Percentiles rank a stretch among this genome's conserved stretches.
Conservation (phyloP, 2,888 invertebrate genomes). For the Tiliacea citrago region DNA sequence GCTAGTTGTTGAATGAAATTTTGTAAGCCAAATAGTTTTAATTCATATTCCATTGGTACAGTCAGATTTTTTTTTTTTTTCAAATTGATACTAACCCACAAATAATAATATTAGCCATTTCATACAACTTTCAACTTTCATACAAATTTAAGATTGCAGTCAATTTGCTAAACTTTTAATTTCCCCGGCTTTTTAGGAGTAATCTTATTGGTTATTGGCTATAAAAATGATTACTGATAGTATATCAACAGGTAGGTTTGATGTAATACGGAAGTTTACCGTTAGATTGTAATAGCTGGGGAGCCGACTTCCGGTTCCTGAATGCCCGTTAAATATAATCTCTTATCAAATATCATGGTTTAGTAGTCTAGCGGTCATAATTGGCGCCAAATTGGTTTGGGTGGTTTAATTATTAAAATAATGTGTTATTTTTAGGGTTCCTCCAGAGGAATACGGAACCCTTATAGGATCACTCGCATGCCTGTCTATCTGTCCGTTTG, state of each 20-base stretch:
- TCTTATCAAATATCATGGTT: background rate
- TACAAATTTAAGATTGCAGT: no score
- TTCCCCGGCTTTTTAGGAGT: background rate
- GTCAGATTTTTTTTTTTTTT: background rate
- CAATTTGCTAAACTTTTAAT: background rate
- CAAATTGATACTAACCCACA: background rate
- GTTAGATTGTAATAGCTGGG: background rate
- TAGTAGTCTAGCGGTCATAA: background rate
- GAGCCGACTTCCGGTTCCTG: no score
- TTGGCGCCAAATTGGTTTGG: background rate
- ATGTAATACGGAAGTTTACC: constrained; percentile 13
- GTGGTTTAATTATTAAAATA: no score
- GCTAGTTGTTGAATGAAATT: no score
- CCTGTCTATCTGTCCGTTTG: no score
- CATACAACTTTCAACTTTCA: no score
- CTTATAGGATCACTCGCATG: no score
- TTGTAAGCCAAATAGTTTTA: no score
- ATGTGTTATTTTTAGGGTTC: no score
- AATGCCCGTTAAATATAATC: background rate
- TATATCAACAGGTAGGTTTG: constrained; percentile 30
- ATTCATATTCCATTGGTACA: no score
- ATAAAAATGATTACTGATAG: background rate
- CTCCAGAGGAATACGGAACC: no score
- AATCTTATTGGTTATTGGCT: background rate
- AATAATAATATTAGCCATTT: background rate